Evolutionary conservation across 1,140 invertebrate species (phyloP).

Genomic region (Campoletis sonorensis): DNA sequence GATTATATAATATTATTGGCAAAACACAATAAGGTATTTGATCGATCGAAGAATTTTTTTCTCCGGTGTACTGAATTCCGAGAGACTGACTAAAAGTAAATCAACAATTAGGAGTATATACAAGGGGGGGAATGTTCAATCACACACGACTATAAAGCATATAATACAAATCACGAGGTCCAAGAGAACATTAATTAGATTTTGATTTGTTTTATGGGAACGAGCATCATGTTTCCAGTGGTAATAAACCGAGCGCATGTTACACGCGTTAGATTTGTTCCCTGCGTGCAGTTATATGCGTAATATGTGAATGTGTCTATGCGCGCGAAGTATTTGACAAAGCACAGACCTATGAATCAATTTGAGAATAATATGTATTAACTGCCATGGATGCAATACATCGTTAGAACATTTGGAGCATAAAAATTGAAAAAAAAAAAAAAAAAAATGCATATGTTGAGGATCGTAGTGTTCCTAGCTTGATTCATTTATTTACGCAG

Average conservation of each 20-base stretch:
- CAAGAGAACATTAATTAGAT: conserved; percentile 8
- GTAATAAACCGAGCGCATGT: background rate
- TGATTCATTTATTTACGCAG: too few species aligned
- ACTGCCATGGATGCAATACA: background rate
- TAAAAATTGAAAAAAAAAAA: too few species aligned
- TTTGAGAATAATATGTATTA: background rate
- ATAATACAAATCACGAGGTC: background rate
- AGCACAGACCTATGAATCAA: background rate
- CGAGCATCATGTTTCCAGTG: background rate
- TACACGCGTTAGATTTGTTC: background rate
- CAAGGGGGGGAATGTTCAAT: too few species aligned
- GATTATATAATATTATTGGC: too few species aligned
- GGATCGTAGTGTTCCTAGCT: too few species aligned
- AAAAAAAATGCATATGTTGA: too few species aligned
- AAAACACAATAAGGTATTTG: too few species aligned
- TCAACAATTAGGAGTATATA: too few species aligned
- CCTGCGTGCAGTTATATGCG: background rate
- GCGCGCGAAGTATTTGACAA: background rate
- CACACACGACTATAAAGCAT: background rate
- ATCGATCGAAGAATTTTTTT: too few species aligned
- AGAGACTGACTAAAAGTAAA: too few species aligned
- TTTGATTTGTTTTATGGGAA: conserved; percentile 5
- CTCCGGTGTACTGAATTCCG: too few species aligned
- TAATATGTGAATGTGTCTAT: background rate
- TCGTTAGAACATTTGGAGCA: too few species aligned